phyloP scores from a whole-genome alignment of 2,888 invertebrate genomes.

The Fragum whitleyi region DNA sequence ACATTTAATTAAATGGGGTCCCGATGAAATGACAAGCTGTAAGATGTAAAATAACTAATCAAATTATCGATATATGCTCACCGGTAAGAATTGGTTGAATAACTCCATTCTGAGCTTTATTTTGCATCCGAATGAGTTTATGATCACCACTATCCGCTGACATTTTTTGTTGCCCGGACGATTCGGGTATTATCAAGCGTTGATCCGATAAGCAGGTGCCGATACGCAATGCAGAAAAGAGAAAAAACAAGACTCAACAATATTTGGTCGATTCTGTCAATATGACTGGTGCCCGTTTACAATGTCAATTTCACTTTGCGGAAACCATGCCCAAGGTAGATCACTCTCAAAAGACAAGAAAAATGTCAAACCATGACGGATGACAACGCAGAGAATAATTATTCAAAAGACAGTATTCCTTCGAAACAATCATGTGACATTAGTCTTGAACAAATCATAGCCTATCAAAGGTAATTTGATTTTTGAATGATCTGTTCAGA shows the following conservation, averaged over 20 bases:
- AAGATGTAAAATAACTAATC: neutral
- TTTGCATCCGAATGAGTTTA: constrained; percentile 61
- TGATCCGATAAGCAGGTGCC: too few species aligned
- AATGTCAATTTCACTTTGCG: neutral
- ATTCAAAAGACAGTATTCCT: neutral
- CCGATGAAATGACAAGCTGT: too few species aligned
- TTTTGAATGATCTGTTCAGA: neutral
- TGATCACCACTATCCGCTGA: constrained; percentile 35
- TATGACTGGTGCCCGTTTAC: neutral
- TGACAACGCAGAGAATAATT: constrained; percentile 17
- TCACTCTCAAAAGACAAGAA: constrained; percentile 21
- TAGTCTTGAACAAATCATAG: constrained; percentile 39
- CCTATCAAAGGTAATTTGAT: constrained; percentile 20
- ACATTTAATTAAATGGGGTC: too few species aligned
- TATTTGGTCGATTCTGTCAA: constrained; percentile 19
- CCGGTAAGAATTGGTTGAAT: constrained; percentile 96
- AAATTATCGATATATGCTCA: constrained; percentile 80
- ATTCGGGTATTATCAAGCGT: too few species aligned
- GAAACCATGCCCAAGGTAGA: constrained; percentile 31
- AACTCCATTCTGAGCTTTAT: constrained; percentile 88
- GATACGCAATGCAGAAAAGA: too few species aligned
- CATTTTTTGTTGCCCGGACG: constrained; percentile 35
- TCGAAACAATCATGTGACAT: constrained; percentile 14
- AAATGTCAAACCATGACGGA: constrained; percentile 31
- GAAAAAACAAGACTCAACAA: too few species aligned